Evolutionary conservation across 2,113 vertebrate species (phyloP), one percentile per base, ranked within the genome.

Genomic region (Neodon shergylaensis): DNA sequence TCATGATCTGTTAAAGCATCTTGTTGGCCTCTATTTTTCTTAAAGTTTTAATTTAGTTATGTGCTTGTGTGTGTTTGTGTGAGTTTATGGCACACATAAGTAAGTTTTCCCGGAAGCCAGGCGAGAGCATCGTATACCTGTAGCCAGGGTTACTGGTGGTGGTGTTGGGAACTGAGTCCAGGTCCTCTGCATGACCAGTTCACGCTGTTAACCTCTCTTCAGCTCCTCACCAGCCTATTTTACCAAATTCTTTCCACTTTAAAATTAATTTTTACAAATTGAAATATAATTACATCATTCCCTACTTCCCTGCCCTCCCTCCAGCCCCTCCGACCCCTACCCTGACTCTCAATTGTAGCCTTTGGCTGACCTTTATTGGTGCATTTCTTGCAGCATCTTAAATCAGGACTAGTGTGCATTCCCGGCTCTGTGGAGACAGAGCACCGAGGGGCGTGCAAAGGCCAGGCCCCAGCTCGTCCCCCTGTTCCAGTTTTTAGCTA

Each of bases 401-500:
- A 72, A 24, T 65, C 42, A 33, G 88, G 58, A 1, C 26, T 16
- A 0, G 66, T 24, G 12, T 44, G 68, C 0, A 4, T 44, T 1
- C 28, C 82, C 31, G 16, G 39, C 42, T 4, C 36, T 31, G 12
- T 33, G 36, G 33, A 24, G 44, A 36, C 28, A 49, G 47, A n/a
- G 14, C 2, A 0, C 22, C 2, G 28, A 7, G 9, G 1, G 1
- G 13, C 13, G 26, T 22, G 61, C n/a, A 36, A 13, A 54, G 22
- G 7, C 0, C 12, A 58, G 1, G 54, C 42, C 17, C 73, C 31
- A 0, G 33, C 0, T 7, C 16, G 22, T 1, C 61, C 21, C 58
- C n/a, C 0, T 0, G 42, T 2, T 11, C 0, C 0, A 36, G 0
- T 28, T 66, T 91, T 91, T 44, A 0, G 1, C 52, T 24, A 47